Evolutionary conservation across 2,797 vertebrate species (phyloP), one percentile per base, ranked within the genome.

Genomic region (Thaleichthys pacificus): DNA sequence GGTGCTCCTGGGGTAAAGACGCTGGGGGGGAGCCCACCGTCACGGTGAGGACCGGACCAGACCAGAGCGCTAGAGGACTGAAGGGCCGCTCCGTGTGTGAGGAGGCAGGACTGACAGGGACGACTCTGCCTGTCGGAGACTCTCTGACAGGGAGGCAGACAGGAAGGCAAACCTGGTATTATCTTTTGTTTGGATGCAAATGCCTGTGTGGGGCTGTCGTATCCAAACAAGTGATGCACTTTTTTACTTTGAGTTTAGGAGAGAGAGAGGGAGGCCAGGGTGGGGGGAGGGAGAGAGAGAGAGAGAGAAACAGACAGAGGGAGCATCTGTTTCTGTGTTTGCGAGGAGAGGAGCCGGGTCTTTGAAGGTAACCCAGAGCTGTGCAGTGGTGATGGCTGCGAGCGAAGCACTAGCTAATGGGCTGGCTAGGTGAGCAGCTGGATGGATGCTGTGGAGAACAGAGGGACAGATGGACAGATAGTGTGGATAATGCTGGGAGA

Each of bases 391-490:
- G 85, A 83, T 88, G 85, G 89, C 82, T 81, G 77, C 64, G 86
- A 75, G 82, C 82, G 80, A 81, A 90, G 85, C 84, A 80, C 85
- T 85, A 84, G 87, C 89, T 93, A 93, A 93, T 93, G 92, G 91
- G 90, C 88, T 78, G 82, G 88, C 89, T 88, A 93, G 89, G 89
- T 91, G 92, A 93, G 91, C 92, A 93, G 92, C 92, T 94, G 92
- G 91, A 93, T 89, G 67, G 91, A 92, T 88, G 84, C 86, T 88
- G 85, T 77, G 82, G 88, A 83, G 89, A 92, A 92, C 89, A 89
- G 88, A 90, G 89, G 89, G 90, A 91, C 93, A 94, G 92, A 94
- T 94, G 93, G 93, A 93, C 89, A 91, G 91, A 91, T 86, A 91
- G 88, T 87, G 87, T 86, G 88, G 90, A 92, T 92, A 93, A 93